phyloP scores from a whole-genome alignment of 2,888 invertebrate species.

The Cantharis rustica region DNA sequence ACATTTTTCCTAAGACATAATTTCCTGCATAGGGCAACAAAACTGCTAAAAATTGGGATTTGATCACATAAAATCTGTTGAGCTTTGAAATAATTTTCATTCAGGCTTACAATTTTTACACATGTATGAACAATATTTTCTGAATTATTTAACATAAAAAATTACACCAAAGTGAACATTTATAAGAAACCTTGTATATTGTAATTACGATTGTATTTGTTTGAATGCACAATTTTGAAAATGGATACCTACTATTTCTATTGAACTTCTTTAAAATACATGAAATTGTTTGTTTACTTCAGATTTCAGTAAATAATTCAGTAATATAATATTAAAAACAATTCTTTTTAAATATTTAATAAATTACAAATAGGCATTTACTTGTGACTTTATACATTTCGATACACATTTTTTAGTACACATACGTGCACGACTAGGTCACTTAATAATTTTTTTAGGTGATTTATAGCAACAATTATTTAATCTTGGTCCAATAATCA shows the following conservation, averaged over 20 bases:
- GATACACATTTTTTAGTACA: constrained; percentile 16
- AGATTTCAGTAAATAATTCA: not conserved
- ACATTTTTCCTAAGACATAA: not conserved
- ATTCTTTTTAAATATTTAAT: not conserved
- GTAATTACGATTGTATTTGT: not conserved
- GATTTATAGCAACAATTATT: constrained; percentile 28
- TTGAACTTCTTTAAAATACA: not conserved
- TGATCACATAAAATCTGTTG: not conserved
- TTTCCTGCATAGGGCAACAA: not conserved
- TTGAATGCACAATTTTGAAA: not conserved
- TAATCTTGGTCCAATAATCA: constrained; percentile 50
- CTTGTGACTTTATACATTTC: not conserved
- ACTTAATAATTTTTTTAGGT: constrained; percentile 32
- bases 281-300: not conserved
- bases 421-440: constrained; percentile 43
- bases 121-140: not conserved
- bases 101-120: not conserved
- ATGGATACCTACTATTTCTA: not conserved
- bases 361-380: not conserved
- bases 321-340: not conserved
- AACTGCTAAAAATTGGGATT: not conserved
- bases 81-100: not conserved
- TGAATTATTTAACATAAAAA: not conserved
- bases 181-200: not conserved
- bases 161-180: not conserved